Evolutionary conservation across 2,113 vertebrate genomes (phyloP).

Genomic region (Phaetusa simplex): DNA sequence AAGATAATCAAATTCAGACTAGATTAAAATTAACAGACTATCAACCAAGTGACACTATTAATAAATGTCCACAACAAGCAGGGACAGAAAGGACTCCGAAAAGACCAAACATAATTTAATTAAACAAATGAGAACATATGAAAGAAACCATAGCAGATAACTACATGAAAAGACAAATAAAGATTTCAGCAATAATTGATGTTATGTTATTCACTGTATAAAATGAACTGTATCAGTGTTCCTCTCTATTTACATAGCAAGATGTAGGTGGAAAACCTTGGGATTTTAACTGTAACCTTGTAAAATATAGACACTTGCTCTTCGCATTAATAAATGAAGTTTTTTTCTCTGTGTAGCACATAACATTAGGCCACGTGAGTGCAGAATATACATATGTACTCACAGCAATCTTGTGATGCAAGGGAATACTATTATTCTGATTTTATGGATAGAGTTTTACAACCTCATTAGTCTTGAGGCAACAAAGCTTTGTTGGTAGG

Average conservation of each 20-base stretch:
- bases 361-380: neutral
- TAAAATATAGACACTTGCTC: neutral
- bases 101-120: conserved; percentile 61
- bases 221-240: neutral
- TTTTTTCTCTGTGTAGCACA: neutral
- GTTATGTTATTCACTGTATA: neutral
- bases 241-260: neutral
- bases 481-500: conserved; percentile 58
- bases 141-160: conserved; percentile 29
- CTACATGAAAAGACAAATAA: conserved; percentile 35
- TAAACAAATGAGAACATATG: conserved; percentile 50
- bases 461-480: conserved; percentile 68
- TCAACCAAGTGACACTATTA: conserved; percentile 67
- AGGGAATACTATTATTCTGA: conserved; percentile 47
- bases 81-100: conserved; percentile 36
- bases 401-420: conserved; percentile 17
- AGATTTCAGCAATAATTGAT: conserved; percentile 46
- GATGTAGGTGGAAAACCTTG: neutral
- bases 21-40: conserved; percentile 70
- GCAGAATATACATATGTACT: neutral
- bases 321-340: neutral
- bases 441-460: conserved; percentile 67
- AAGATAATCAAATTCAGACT: conserved; percentile 64
- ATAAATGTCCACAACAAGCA: conserved; percentile 62
- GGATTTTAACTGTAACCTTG: conserved; percentile 9